A percentile compares a stretch with the other conserved stretches of the same genome.
Evolutionary conservation across 2,113 vertebrate genomes (phyloP).

Genomic region (Pongo pygmaeus): DNA sequence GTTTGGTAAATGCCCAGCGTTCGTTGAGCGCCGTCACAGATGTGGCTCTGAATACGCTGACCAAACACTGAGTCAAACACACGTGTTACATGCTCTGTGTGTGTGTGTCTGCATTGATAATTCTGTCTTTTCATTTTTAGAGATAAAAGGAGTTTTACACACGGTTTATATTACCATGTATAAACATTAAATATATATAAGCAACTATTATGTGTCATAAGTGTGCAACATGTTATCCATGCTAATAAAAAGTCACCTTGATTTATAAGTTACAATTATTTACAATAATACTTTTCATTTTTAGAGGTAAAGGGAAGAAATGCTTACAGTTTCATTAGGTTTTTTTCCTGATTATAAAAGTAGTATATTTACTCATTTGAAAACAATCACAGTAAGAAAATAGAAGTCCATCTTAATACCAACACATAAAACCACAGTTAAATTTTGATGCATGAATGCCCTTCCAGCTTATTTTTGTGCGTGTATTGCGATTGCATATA

Average conservation of each 20-base stretch:
- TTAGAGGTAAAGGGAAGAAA: neutral
- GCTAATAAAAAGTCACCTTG: neutral
- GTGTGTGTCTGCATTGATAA: too few relatives aligned
- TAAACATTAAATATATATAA: neutral
- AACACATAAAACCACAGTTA: too few relatives aligned
- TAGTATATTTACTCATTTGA: neutral
- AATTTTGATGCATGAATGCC: too few relatives aligned
- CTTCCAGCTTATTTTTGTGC: too few relatives aligned
- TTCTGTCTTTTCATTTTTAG: neutral
- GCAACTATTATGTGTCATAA: neutral
- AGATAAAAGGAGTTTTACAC: neutral
- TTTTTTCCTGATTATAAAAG: neutral
- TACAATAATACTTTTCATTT: neutral
- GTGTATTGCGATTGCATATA: too few relatives aligned
- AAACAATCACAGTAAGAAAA: neutral
- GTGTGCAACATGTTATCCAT: neutral
- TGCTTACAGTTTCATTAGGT: neutral
- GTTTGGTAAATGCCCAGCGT: neutral
- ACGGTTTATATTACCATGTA: neutral
- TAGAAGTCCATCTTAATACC: neutral
- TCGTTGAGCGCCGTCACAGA: fast-evolving
- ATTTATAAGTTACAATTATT: neutral
- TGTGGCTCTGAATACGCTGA: fast-evolving
- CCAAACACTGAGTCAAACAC: neutral
- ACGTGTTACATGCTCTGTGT: fast-evolving